These are phyloP conservation scores for Halocaridina rubra DNA, from an alignment of 2,888 invertebrate genomes.

Conservation along the genomic window DNA sequence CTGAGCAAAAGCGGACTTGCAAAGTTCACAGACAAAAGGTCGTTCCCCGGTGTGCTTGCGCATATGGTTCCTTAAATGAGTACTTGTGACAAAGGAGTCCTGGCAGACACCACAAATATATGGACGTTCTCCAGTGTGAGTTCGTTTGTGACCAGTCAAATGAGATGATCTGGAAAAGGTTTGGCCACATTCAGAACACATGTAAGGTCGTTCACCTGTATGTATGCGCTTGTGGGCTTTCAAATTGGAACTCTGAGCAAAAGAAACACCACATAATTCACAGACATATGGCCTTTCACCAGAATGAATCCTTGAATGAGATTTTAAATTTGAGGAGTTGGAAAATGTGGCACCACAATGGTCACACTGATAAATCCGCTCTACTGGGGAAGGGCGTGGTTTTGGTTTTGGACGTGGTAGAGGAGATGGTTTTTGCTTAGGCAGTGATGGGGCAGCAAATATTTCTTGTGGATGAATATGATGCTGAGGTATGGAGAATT, in stretches of 20 bases:
- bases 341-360: constrained; percentile 60
- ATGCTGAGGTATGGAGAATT: constrained; percentile 27
- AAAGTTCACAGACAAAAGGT: constrained; percentile 54
- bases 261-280: constrained; percentile 59
- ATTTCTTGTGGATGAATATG: constrained; percentile 21
- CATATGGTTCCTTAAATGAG: constrained; percentile 62
- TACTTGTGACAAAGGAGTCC: constrained; percentile 59
- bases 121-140: constrained; percentile 61
- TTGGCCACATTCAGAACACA: constrained; percentile 60
- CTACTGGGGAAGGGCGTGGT: constrained; percentile 25
- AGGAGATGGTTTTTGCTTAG: not conserved
- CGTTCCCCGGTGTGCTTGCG: constrained; percentile 62
- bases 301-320: constrained; percentile 59
- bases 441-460: not conserved
- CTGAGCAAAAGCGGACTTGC: constrained; percentile 54
- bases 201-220: constrained; percentile 61
- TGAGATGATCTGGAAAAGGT: constrained; percentile 62
- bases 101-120: constrained; percentile 62
- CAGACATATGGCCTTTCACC: constrained; percentile 61
- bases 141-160: constrained; percentile 59
- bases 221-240: constrained; percentile 61
- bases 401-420: constrained; percentile 15
- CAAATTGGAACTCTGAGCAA: constrained; percentile 62
- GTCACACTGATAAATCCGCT: constrained; percentile 47
- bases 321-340: constrained; percentile 62